Evolutionary conservation across 2,888 invertebrate genomes (phyloP), one percentile per base, ranked within the genome.

Genomic region (Parelbella ahira): DNA sequence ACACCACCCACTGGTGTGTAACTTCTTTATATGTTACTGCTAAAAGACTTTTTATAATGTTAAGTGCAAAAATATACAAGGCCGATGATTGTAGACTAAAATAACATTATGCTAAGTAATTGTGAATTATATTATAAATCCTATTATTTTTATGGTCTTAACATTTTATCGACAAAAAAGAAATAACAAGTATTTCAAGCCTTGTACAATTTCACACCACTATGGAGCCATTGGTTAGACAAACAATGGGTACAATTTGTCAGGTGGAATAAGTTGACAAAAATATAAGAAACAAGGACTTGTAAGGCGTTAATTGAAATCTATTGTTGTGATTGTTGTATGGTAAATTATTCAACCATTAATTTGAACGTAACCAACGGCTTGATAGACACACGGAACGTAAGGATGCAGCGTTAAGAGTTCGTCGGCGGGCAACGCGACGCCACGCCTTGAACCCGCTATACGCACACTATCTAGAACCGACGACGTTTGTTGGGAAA

Each of bases 401-500:
- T 1, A 11, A n/a, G n/a, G 29, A 10, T 30, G 30, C n/a, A 32
- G 19, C 18, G 32, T 32, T n/a, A 21, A 6, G 20, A n/a, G n/a
- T n/a, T n/a, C n/a, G n/a, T n/a, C n/a, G n/a, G n/a, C n/a, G n/a
- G n/a, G n/a, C 19, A 6, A 15, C 32, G 32, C 24, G 30, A 25
- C 23, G 10, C 8, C 23, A 27, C 18, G 28, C 28, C 12, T n/a
- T n/a, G n/a, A n/a, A n/a, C 28, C 7, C 6, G 12, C 20, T 6
- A n/a, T 27, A 27, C 28, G 15, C 15, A 9, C 9, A 5, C 25
- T 28, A 48, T 64, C 84, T 89, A 91, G 72, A 89, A 91, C 53
- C 91, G 90, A 66, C 91, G 89, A 57, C 91, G 89, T 82, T 91
- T 91, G 80, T 89, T 89, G 63, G 91, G 91, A 74, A 82, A 91